A percentile compares a stretch with the other conserved stretches of the same genome.
Conservation (phyloP, 2,113 vertebrate species). For the Colaptes auratus region DNA sequence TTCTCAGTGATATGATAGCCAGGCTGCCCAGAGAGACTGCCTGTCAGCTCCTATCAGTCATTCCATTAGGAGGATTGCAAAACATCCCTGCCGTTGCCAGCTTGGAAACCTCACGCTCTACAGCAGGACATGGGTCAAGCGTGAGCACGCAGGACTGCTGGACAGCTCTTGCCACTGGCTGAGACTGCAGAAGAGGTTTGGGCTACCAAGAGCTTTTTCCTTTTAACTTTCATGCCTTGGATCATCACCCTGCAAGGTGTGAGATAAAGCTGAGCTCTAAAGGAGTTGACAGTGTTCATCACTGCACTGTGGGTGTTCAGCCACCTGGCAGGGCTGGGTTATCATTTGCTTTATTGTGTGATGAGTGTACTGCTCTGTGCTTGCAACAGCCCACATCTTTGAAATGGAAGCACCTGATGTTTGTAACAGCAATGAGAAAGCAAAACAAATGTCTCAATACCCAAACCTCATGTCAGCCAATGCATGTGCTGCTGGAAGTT, state of each 20-base stretch:
- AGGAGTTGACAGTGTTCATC: neutral
- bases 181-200: neutral
- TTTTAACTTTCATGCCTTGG: constrained; percentile 27
- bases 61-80: neutral
- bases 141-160: neutral
- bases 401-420: neutral
- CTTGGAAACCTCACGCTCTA: neutral
- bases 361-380: neutral
- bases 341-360: neutral
- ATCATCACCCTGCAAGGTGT: neutral
- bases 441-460: neutral
- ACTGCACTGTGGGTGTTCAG: neutral
- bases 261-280: constrained; percentile 10
- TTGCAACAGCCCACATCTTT: neutral
- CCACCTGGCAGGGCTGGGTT: neutral
- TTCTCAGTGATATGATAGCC: neutral
- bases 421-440: neutral
- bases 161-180: neutral
- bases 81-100: neutral
- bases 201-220: constrained; percentile 18
- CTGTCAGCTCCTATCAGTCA: constrained; percentile 56
- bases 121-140: neutral
- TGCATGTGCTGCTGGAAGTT: neutral
- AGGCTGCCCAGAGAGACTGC: constrained; percentile 8
- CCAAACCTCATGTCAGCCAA: neutral